Evolutionary conservation across 2,888 invertebrate species (phyloP), one percentile per base, ranked within the genome.

Genomic region (Adelphocoris suturalis): DNA sequence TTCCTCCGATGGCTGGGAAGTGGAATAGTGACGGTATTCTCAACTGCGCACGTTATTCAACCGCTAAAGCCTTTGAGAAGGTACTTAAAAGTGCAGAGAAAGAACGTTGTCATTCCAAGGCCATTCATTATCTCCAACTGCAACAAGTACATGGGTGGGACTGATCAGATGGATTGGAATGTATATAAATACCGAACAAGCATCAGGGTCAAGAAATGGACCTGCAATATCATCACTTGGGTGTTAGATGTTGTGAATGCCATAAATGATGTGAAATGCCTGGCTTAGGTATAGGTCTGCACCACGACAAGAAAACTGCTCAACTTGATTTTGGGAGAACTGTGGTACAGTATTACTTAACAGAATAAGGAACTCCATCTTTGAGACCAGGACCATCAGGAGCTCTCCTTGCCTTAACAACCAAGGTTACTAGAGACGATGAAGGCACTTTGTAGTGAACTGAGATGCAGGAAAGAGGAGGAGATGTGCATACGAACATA

Each of bases 381-480:
- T 61, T n/a, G 61, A 61, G 61, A 61, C 52, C 52, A 52, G 52
- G 52, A 11, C 52, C 52, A 52, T 52, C 52, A 52, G 12, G 12
- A 2, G 52, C 61, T 61, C 19, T n/a, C 3, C 11, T 61, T 61
- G 11, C 61, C 61, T 61, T 19, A 7, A 61, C 61, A 19, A 61
- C 61, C 19, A 61, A n/a, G 61, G 61, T 61, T 3, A 61, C 19
- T n/a, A 9, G n/a, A n/a, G 52, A 52, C 52, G 52, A 52, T 11
- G 52, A 90, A 28, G 28, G n/a, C 78, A 37, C n/a, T 78, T 13
- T 78, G 78, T 78, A 28, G 19, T 19, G 61, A 76, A 28, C 76
- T 13, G 28, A 11, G 76, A 76, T 16, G 76, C 7, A 16, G 76
- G 76, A 16, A 76, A 75, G 12, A 75, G 19, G 46, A 81, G 81